Conservation (phyloP, 37 sponge, comb jelly and placozoan species). For the Dysidea cf. avara region DNA sequence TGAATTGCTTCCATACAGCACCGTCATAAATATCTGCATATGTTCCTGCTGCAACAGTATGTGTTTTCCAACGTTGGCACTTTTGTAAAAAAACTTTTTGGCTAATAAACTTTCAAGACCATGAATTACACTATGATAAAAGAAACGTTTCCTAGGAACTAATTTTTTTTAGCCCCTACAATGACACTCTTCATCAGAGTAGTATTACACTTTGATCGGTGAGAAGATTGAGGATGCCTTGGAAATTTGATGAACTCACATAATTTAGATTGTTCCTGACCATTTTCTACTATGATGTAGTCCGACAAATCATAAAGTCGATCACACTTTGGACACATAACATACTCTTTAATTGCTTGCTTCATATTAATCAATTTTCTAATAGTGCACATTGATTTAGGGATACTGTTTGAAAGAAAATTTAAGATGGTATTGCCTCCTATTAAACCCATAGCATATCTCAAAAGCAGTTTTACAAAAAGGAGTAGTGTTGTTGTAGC, state of each 20-base stretch:
- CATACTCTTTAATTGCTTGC: too few relatives aligned
- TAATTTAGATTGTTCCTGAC: too few relatives aligned
- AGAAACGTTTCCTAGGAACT: neutral
- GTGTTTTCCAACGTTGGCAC: constrained; percentile 41
- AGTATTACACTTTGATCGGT: constrained; percentile 20
- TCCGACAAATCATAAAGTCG: constrained; percentile 17
- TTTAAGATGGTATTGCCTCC: too few relatives aligned
- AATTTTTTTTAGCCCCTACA: constrained; percentile 19
- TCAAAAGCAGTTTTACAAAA: too few relatives aligned
- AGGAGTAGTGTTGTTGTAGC: too few relatives aligned
- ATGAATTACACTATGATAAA: too few relatives aligned
- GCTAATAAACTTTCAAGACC: too few relatives aligned
- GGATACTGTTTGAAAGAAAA: constrained; percentile 27
- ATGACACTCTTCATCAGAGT: neutral
- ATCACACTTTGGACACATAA: constrained; percentile 43
- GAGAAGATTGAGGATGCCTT: constrained; percentile 15
- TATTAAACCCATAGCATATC: too few relatives aligned
- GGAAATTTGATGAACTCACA: constrained; percentile 30
- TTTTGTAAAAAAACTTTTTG: constrained; percentile 21
- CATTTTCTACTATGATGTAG: too few relatives aligned
- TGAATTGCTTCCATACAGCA: constrained; percentile 41
- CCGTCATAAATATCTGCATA: constrained; percentile 56
- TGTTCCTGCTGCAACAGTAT: neutral
- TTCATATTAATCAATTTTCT: too few relatives aligned
- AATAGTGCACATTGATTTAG: too few relatives aligned